A percentile compares a stretch with the other conserved stretches of the same genome.
phyloP scores from a whole-genome alignment of 2,888 invertebrate species.

The Timema podura region DNA sequence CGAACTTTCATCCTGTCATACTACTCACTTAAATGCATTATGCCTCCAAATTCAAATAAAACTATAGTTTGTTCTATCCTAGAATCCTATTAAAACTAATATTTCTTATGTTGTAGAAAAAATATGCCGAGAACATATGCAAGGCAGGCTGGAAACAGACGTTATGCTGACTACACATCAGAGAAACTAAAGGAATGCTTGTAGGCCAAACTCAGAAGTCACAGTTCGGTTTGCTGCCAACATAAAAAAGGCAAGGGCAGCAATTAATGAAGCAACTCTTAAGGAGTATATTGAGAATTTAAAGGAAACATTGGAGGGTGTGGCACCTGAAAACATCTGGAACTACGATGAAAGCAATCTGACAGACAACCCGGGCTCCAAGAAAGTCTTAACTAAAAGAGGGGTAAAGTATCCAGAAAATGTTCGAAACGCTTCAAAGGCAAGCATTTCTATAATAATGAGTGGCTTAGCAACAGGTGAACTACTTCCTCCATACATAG shows the following conservation, averaged over 20 bases:
- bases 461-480: background rate
- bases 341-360: slow-evolving; percentile 8
- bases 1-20: too few species aligned
- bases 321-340: slow-evolving; percentile 1
- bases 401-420: slow-evolving; percentile 3
- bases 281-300: background rate
- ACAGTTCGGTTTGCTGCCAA: slow-evolving; percentile 2
- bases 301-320: background rate
- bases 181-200: background rate
- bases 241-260: background rate
- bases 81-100: too few species aligned
- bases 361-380: background rate
- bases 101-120: background rate
- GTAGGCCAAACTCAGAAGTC: background rate
- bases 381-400: background rate
- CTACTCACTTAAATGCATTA: too few species aligned
- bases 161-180: background rate
- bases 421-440: slow-evolving; percentile 6
- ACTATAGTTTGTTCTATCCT: too few species aligned
- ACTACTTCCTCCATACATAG: background rate
- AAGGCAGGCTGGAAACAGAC: background rate
- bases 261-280: background rate
- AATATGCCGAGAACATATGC: background rate
- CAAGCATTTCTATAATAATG: slow-evolving; percentile 5
- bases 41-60: too few species aligned